Evolutionary conservation across 2,113 vertebrate species (phyloP).

Genomic region (Pseudorectes ferrugineus): DNA sequence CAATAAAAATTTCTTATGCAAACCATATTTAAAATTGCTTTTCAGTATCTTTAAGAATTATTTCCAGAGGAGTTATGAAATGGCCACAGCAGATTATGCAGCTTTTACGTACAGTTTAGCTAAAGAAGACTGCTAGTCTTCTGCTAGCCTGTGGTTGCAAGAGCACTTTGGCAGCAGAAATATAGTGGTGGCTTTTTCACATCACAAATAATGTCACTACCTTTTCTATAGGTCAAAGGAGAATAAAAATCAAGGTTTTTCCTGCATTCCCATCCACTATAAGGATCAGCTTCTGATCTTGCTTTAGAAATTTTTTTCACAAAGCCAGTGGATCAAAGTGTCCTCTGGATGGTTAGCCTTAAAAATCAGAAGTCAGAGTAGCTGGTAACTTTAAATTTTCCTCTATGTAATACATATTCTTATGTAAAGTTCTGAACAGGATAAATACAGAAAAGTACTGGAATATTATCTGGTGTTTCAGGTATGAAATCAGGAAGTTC

Average conservation of each 20-base stretch:
- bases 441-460: background rate
- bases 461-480: background rate
- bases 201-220: background rate
- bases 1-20: conserved; percentile 46
- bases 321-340: background rate
- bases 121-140: background rate
- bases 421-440: background rate
- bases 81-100: background rate
- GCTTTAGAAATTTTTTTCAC: background rate
- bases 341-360: background rate
- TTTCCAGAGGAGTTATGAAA: conserved; percentile 54
- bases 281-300: background rate
- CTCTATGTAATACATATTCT: background rate
- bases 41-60: conserved; percentile 42
- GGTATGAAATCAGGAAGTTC: background rate
- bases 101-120: background rate
- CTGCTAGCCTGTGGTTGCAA: conserved; percentile 7
- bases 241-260: conserved; percentile 3
- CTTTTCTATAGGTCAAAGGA: conserved; percentile 24
- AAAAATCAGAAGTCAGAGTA: background rate
- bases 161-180: background rate
- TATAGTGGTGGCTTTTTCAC: background rate
- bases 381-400: background rate
- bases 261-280: background rate
- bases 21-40: conserved; percentile 57